A percentile compares a stretch with the other conserved stretches of the same genome.
Evolutionary conservation across 2,797 vertebrate species (phyloP).

Genomic region (Spheniscus humboldti): DNA sequence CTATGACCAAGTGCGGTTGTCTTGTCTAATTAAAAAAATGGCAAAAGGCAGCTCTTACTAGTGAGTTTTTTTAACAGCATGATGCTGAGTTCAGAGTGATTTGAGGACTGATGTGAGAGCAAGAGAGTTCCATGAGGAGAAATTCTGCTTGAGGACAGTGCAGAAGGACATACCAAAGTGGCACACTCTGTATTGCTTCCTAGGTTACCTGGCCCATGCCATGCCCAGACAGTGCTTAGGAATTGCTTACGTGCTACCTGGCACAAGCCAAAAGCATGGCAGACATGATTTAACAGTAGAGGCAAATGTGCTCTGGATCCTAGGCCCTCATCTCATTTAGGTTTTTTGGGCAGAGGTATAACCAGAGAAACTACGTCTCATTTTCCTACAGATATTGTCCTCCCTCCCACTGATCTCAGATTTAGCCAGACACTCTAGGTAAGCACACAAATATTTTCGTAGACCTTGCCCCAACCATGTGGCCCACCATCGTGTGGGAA

Average conservation of each 20-base stretch:
- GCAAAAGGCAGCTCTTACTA: neutral
- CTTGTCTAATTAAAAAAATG: neutral
- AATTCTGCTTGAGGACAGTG: neutral
- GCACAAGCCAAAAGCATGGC: neutral
- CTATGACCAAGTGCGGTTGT: neutral
- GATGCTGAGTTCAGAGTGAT: neutral
- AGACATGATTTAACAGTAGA: neutral
- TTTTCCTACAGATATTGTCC: neutral
- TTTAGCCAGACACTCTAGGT: neutral
- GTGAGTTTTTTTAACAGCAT: neutral
- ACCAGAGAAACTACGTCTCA: neutral
- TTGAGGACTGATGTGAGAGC: neutral
- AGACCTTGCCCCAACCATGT: neutral
- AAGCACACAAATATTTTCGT: neutral
- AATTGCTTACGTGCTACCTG: neutral
- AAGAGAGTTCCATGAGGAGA: neutral
- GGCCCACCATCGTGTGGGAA: neutral
- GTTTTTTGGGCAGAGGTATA: neutral
- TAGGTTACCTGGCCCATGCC: neutral
- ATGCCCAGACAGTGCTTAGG: neutral
- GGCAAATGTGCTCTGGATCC: neutral
- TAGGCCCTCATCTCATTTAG: neutral
- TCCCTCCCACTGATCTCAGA: neutral
- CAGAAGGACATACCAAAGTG: neutral
- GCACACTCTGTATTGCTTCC: neutral